These are phyloP conservation scores for Xenotilapia flavipinnis DNA, from an alignment of 2,113 vertebrate species.

Conservation along the genomic window DNA sequence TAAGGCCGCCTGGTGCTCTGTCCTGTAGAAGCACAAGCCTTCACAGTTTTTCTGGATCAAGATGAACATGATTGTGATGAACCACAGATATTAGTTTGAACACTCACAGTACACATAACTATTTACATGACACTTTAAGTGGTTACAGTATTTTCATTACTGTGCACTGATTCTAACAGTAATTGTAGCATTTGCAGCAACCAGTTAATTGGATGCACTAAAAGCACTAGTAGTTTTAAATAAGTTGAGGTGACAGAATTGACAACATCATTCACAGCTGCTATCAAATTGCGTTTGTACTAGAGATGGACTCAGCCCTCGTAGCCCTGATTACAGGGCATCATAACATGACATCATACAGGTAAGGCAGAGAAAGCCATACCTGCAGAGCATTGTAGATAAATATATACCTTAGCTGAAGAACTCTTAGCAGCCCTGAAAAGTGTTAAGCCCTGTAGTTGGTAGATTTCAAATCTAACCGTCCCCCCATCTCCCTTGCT, in stretches of 20 bases:
- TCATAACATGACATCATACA: conserved; percentile 31
- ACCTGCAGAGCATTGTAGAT: conserved; percentile 40
- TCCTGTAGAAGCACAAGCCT: conserved; percentile 24
- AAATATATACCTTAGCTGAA: conserved; percentile 30
- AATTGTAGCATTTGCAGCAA: conserved; percentile 45
- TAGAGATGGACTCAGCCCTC: conserved; percentile 52
- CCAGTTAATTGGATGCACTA: conserved; percentile 48
- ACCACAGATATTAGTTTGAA: conserved; percentile 16
- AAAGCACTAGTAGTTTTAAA: conserved; percentile 39
- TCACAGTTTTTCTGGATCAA: conserved; percentile 34
- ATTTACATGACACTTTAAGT: conserved; percentile 69
- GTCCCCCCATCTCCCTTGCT: conserved; percentile 64
- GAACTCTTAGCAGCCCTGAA: conserved; percentile 60
- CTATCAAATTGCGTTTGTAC: conserved; percentile 27
- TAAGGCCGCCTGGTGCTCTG: conserved; percentile 6
- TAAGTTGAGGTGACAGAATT: conserved; percentile 55
- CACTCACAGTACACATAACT: conserved; percentile 33
- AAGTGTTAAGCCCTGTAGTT: conserved; percentile 64
- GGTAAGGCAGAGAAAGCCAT: conserved; percentile 46
- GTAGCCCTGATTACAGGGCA: conserved; percentile 57
- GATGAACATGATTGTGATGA: conserved; percentile 10
- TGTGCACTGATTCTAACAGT: conserved; percentile 62
- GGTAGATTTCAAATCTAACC: conserved; percentile 60
- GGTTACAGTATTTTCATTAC: conserved; percentile 58
- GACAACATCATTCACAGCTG: conserved; percentile 57